Evolutionary conservation across 2,888 invertebrate species (phyloP), one percentile per base, ranked within the genome.

Genomic region (Rhingia rostrata): DNA sequence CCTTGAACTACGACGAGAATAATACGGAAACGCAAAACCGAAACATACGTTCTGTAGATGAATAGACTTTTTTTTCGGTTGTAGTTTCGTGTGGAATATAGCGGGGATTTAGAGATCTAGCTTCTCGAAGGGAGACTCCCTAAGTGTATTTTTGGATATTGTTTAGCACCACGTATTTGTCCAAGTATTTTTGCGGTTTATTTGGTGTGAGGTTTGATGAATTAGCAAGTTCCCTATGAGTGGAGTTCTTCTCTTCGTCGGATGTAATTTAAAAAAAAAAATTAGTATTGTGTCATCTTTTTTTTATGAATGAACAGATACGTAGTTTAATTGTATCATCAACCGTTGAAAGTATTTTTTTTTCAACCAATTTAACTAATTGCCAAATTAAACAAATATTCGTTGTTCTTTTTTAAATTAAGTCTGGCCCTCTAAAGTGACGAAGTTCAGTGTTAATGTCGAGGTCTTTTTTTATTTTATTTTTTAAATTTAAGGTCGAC

Each of bases 1-100:
- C 83, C 83, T 83, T 83, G 83, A 83, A 83, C 83, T 83, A 82
- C 81, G 81, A 47, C 22, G 39, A 43, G 35, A 47, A 67, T 22
- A 22, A 22, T 67, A 67, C 78, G 75, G 77, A 81, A 81, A 70
- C 37, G 32, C 64, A 58, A 56, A 74, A 58, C 12, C 64, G 30
- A 64, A 5, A 58, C 30, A 33, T 12, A 41, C 10, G 22, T 22
- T 22, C 7, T 30, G 30, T 3, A 5, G 7, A 41, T 41, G 41
- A 41, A 10, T 41, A 22, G 22, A 10, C 9, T 10, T 22, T 9
- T 9, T 22, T 22, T 22, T 49, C 7, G 49, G 49, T 22, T 9
- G 49, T 10, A 47, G 4, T 41, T 39, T 41, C n/a, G 7, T 41
- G 7, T 41, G 7, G 4, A 41, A 41, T 41, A 41, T 41, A 10